Percentiles rank a stretch among this genome's conserved stretches.
Conservation (phyloP, 2,797 vertebrate genomes). For the Characodon lateralis region DNA sequence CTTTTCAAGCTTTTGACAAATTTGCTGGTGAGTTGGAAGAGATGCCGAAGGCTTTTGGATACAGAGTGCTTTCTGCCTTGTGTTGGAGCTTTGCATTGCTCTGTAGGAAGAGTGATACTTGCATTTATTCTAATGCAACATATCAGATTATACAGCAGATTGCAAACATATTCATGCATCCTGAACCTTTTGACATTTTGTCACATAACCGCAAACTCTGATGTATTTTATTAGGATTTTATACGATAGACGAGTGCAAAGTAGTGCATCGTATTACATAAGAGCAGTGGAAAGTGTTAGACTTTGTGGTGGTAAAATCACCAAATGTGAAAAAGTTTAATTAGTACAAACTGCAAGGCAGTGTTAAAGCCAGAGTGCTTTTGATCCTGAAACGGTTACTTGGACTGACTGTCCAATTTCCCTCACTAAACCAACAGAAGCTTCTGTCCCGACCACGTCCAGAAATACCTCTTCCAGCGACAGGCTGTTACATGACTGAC, state of each 20-base stretch:
- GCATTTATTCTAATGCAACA: not conserved
- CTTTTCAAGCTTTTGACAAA: constrained; percentile 91
- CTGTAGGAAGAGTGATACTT: constrained; percentile 66
- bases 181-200: no score
- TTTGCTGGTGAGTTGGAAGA: constrained; percentile 91
- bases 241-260: not conserved
- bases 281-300: not conserved
- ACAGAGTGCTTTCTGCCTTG: constrained; percentile 91
- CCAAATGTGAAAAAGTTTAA: not conserved
- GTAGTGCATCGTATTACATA: not conserved
- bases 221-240: not conserved
- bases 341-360: not conserved
- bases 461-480: constrained; percentile 50
- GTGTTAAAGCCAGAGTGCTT: not conserved
- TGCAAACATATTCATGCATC: not conserved
- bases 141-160: not conserved
- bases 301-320: not conserved
- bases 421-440: constrained; percentile 23
- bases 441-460: constrained; percentile 47
- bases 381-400: not conserved
- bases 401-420: constrained; percentile 26
- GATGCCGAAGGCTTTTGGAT: constrained; percentile 92
- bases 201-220: not conserved
- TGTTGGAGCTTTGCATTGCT: constrained; percentile 86
- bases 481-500: constrained; percentile 69